These are phyloP conservation scores for Dryoscopus gambensis DNA, from an alignment of 2,113 vertebrate genomes.

Conservation along the genomic window DNA sequence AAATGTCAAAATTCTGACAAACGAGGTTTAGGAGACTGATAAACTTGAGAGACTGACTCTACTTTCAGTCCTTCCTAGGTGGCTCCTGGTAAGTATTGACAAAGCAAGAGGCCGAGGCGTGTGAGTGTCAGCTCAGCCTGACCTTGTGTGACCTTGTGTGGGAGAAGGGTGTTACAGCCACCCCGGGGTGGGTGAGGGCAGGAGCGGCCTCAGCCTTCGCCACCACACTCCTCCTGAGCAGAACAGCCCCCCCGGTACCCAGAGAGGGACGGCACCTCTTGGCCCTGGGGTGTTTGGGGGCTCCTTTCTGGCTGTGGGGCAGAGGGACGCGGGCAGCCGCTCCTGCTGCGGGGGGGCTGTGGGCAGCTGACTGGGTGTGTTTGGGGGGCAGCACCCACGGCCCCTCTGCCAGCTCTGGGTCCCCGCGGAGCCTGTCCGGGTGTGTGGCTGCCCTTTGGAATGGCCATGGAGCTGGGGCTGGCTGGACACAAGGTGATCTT, in stretches of 20 bases:
- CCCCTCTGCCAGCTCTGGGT: fast-evolving
- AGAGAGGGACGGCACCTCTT: not conserved
- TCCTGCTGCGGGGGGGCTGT: not conserved
- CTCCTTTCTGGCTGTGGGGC: fast-evolving
- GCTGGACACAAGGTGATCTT: not conserved
- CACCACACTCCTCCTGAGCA: not conserved
- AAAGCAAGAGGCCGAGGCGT: not conserved
- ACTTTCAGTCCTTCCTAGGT: not conserved
- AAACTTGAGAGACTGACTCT: not conserved
- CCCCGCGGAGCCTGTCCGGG: not conserved
- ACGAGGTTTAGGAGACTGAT: not conserved
- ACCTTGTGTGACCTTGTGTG: not conserved
- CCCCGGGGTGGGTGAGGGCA: not conserved
- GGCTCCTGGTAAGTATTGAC: not conserved
- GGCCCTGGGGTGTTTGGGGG: not conserved
- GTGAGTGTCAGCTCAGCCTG: not conserved
- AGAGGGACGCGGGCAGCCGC: fast-evolving
- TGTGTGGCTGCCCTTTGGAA: not conserved
- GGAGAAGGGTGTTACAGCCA: not conserved
- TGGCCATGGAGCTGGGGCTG: not conserved
- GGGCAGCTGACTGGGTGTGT: not conserved
- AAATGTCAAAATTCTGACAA: conserved; percentile 1
- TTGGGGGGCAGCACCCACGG: not conserved
- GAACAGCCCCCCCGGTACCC: not conserved
- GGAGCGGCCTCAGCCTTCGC: not conserved